phyloP scores from a whole-genome alignment of 2,113 vertebrate genomes.

The Ranitomeya variabilis region DNA sequence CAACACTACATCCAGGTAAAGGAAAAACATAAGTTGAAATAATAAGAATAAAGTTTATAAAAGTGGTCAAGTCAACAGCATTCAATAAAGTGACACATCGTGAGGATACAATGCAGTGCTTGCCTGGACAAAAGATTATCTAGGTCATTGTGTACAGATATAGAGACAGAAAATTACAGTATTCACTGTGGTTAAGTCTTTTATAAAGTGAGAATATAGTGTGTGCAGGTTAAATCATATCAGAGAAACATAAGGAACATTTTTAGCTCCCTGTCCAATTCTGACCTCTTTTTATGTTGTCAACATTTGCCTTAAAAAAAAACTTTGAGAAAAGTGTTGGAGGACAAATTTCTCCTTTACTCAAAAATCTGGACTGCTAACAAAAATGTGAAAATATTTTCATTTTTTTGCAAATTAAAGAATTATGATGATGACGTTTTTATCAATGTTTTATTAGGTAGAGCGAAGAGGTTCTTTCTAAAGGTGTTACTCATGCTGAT shows the following conservation, averaged over 20 bases:
- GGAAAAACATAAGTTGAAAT: background rate
- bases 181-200: background rate
- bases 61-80: background rate
- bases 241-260: background rate
- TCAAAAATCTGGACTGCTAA: background rate
- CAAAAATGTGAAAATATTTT: background rate
- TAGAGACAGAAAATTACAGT: background rate
- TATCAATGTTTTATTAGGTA: too few relatives aligned
- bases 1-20: background rate
- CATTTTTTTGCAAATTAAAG: background rate
- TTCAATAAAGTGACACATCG: background rate
- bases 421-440: too few relatives aligned
- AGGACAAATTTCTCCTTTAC: background rate
- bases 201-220: background rate
- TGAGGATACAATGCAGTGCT: background rate
- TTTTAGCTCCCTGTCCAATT: background rate
- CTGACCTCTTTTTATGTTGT: background rate
- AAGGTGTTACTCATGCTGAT: too few relatives aligned
- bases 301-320: background rate
- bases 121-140: slow-evolving; percentile 1
- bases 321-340: background rate
- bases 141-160: slow-evolving; percentile 2
- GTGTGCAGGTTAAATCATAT: background rate
- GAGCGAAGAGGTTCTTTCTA: too few relatives aligned
- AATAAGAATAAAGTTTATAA: background rate